These are phyloP conservation scores for Siniperca undulata DNA, from an alignment of 2,797 vertebrate genomes.

Conservation along the genomic window DNA sequence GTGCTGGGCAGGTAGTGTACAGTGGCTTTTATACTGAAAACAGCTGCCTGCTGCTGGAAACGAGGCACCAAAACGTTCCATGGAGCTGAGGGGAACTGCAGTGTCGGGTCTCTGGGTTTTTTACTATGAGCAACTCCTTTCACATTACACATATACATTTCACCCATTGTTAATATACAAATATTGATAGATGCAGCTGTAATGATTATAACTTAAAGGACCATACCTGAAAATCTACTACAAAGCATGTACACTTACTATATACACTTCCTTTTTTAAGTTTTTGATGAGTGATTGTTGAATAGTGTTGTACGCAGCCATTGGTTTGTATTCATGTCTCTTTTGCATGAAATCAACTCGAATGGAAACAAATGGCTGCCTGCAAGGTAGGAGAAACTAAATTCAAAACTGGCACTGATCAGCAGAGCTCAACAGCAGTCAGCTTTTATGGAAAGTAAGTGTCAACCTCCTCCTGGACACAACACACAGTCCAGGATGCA, in stretches of 20 bases:
- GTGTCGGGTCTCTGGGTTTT: no score
- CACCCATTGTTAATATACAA: no score
- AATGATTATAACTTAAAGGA: no score
- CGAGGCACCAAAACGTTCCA: no score
- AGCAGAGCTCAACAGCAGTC: neutral
- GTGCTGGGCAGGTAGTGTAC: no score
- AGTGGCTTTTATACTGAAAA: neutral
- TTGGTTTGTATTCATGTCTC: neutral
- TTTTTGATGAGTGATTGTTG: neutral
- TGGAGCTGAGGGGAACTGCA: no score
- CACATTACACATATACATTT: no score
- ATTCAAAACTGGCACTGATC: neutral
- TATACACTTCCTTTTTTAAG: neutral
- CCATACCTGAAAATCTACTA: no score
- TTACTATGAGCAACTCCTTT: no score
- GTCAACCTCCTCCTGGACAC: neutral
- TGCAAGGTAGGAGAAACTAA: neutral
- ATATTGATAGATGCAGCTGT: no score
- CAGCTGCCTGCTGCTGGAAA: no score
- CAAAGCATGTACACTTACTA: neutral
- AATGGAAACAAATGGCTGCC: neutral
- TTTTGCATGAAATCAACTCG: neutral
- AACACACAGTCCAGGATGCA: neutral
- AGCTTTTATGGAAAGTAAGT: neutral
- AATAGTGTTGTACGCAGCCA: no score